phyloP scores from a whole-genome alignment of 2,888 invertebrate species.

The Aethes cnicana region DNA sequence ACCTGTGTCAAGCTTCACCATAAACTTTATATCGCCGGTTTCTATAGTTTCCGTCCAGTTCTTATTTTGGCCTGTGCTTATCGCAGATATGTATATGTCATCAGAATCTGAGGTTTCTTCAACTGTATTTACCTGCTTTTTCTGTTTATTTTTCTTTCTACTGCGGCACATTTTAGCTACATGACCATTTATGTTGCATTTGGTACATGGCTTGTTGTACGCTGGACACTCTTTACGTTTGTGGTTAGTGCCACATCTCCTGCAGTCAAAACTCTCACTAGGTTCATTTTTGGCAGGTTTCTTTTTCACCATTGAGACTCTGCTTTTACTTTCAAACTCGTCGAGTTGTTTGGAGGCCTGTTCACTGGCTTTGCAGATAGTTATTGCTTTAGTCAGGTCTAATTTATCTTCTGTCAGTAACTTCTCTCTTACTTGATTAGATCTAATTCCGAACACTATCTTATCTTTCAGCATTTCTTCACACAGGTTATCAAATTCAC shows the following conservation, averaged over 20 bases:
- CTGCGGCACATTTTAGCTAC: no score
- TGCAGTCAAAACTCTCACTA: constrained; percentile 15
- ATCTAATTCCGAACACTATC: constrained; percentile 35
- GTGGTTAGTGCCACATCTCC: no score
- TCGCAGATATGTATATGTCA: constrained; percentile 24
- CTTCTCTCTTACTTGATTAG: constrained; percentile 33
- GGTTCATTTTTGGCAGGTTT: constrained; percentile 9
- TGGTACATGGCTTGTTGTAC: no score
- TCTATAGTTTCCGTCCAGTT: constrained; percentile 29
- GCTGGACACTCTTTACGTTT: no score
- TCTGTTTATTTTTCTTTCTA: constrained; percentile 23
- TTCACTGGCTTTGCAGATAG: constrained; percentile 31
- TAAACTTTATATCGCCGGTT: constrained; percentile 14
- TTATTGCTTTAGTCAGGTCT: constrained; percentile 30
- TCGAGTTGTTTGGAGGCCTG: constrained; percentile 28
- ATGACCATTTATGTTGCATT: no score
- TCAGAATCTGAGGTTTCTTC: constrained; percentile 20
- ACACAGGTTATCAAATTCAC: constrained; percentile 33
- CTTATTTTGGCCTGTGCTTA: constrained; percentile 22
- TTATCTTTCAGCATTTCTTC: constrained; percentile 37
- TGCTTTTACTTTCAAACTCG: constrained; percentile 20
- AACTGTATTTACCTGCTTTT: constrained; percentile 20
- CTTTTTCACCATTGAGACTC: constrained; percentile 12
- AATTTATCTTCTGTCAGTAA: constrained; percentile 24
- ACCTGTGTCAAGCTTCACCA: constrained; percentile 27